Base-by-base conservation (phyloP, 2,888 invertebrate genomes). In the Meghimatium bilineatum region DNA sequence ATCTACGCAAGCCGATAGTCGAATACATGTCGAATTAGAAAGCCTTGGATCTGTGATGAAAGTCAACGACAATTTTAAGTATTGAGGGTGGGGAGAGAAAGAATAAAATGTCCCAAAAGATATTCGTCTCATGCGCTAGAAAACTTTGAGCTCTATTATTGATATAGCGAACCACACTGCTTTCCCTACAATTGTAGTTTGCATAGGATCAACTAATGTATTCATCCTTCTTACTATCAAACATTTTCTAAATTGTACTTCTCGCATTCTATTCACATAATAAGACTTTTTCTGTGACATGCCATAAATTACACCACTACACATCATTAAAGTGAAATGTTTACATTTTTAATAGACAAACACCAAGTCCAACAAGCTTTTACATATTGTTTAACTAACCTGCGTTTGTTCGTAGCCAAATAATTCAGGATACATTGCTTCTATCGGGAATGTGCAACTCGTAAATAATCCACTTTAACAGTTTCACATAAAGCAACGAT, bases 381-480 rank as follows among this genome's bases (percentile, higher is more conserved):
- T 20, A 56, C 17, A 56, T 20, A 17, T 8, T 23, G 23, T 3
- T 56, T 56, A 29, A 75, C 80, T 72, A 80, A 80, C 80, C 80
- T 80, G 80, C 80, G 60, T 38, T 60, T 72, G 80, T 80, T 26
- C 32, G 80, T 36, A 38, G 80, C 26, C 72, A 69, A 63, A 60
- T 8, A 56, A 20, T 8, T 8, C 23, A 20, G 14, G 56, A 71
- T 60, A 56, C 80, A 80, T 80, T 56, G 80, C 80, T 72, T 56
- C 56, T 38, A 67, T 49, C 44, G 29, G 67, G n/a, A 34, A 79
- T n/a, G 69, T 80, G 14, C 23, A 56, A 60, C 32, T n/a, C n/a
- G 26, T 14, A 72, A 72, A 80, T 80, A 80, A 80, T 80, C 80
- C 80, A 80, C 80, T 71, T 72, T 60, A 80, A 80, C 36, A 60